Base-by-base conservation (phyloP, 1,140 invertebrate species). In the Eupristina koningsbergeri region DNA sequence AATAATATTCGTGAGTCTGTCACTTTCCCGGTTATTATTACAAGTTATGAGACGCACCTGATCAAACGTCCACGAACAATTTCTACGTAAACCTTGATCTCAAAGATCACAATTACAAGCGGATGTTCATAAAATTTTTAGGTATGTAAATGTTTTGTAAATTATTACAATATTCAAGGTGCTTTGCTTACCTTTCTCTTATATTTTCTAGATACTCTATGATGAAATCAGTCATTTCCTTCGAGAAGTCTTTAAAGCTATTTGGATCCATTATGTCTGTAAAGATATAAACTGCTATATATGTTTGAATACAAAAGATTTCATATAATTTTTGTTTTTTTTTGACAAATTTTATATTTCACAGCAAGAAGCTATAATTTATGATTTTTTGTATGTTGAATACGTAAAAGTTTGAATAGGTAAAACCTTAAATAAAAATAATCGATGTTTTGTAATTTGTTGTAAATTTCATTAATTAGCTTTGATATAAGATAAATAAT, bases 131-230 rank as follows among this genome's bases (percentile, higher is more conserved):
- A 53, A 39, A 7, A 26, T 36, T 31, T 26, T 8, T 41, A 61
- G 26, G 7, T 58, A 34, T 31, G 63, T 74, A 53, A 34, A 67
- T 36, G 22, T 13, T 34, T 36, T 41, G n/a, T n/a, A 50, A 78
- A 22, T 50, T 11, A n/a, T 41, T 34, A 41, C 3, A 17, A n/a
- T 69, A 22, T 29, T 50, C 47, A 80, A 71, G 74, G 50, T 39
- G 29, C 7, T n/a, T 58, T 50, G 78, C 74, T 92, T 93, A 97
- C 96, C 96, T 95, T 87, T 96, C 96, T 89, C 96, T 93, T 86
- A 97, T 96, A 86, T 96, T 97, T 90, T 96, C 96, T 91, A 97
- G 91, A 92, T 98, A 98, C 86, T 97, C 94, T 7, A 95, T 94
- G 74, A 97, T 96, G 89, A 96, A 97, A 86, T 97, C 95, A 1